Evolutionary conservation across 2,888 invertebrate genomes (phyloP).

Genomic region (Athalia cordata): DNA sequence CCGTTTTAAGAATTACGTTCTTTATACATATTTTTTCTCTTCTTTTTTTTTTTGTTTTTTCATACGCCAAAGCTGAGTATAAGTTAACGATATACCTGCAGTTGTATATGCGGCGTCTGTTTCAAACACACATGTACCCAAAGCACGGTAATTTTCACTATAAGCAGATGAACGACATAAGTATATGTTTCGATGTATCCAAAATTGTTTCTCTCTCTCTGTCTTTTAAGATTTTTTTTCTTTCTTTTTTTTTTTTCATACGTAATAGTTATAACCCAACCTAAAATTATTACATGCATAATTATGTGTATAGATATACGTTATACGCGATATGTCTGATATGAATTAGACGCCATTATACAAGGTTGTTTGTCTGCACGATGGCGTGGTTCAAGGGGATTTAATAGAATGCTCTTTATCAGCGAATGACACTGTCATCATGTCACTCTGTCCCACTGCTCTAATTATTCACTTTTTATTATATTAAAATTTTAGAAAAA

Average conservation of each 20-base stretch:
- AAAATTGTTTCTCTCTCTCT: background rate
- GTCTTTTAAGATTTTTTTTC: too few species aligned
- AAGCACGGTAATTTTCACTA: background rate
- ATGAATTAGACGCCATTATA: slow-evolving; percentile 8
- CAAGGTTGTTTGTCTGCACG: slow-evolving; percentile 28
- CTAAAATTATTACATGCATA: background rate
- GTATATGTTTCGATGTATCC: background rate
- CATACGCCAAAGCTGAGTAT: too few species aligned
- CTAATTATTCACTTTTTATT: background rate
- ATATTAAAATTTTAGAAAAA: background rate
- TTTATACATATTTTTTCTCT: background rate
- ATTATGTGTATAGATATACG: background rate
- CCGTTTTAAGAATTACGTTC: slow-evolving; percentile 2
- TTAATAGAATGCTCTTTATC: slow-evolving; percentile 24
- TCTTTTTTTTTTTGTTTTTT: background rate
- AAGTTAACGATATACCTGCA: too few species aligned
- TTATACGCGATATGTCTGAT: background rate
- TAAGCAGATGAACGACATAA: background rate
- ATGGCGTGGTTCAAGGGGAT: slow-evolving; percentile 20
- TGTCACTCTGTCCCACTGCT: slow-evolving; percentile 35
- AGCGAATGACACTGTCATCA: slow-evolving; percentile 17
- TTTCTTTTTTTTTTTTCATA: too few species aligned
- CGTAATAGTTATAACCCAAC: too few species aligned
- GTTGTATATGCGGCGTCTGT: too few species aligned
- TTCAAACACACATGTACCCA: slow-evolving; percentile 1